Evolutionary conservation across 2,888 invertebrate species (phyloP).

Genomic region (Tromatobia lineatoria): DNA sequence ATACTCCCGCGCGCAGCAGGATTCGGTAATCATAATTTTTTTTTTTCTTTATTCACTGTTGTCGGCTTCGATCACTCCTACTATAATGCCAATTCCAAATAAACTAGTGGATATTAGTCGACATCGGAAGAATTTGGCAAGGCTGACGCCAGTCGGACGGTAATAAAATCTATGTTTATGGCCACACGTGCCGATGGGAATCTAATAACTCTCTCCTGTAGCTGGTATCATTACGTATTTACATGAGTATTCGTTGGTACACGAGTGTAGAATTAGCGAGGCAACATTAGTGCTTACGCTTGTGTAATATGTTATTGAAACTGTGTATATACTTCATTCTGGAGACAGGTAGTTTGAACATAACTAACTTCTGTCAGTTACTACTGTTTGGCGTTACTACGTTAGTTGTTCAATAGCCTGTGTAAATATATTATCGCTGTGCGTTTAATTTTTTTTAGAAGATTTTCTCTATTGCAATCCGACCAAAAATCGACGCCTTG

Average conservation of each 20-base stretch:
- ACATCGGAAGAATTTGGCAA: conserved; percentile 35
- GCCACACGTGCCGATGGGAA: conserved; percentile 28
- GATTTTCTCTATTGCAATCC: too few relatives aligned
- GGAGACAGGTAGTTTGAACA: conserved; percentile 6
- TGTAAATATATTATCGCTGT: conserved; percentile 19
- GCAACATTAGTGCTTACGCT: background rate
- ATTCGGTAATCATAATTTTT: conserved; percentile 12
- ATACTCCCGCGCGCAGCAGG: conserved; percentile 19
- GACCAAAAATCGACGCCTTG: too few relatives aligned
- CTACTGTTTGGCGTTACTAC: conserved; percentile 31
- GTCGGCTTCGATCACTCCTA: conserved; percentile 36
- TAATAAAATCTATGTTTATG: conserved; percentile 56
- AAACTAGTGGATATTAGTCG: background rate
- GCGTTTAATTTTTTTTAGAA: background rate
- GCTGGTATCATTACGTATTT: background rate
- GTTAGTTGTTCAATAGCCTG: conserved; percentile 7
- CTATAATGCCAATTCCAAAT: background rate
- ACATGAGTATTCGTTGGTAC: background rate
- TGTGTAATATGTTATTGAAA: conserved; percentile 1
- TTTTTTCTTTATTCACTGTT: conserved; percentile 11
- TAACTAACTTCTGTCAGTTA: conserved; percentile 6
- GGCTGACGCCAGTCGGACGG: conserved; percentile 15
- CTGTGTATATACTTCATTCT: background rate
- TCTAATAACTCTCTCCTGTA: background rate
- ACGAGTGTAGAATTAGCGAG: background rate